Percentiles rank a stretch among this genome's conserved stretches.
Conservation (phyloP, 2,113 vertebrate species). For the Pungitius pungitius region DNA sequence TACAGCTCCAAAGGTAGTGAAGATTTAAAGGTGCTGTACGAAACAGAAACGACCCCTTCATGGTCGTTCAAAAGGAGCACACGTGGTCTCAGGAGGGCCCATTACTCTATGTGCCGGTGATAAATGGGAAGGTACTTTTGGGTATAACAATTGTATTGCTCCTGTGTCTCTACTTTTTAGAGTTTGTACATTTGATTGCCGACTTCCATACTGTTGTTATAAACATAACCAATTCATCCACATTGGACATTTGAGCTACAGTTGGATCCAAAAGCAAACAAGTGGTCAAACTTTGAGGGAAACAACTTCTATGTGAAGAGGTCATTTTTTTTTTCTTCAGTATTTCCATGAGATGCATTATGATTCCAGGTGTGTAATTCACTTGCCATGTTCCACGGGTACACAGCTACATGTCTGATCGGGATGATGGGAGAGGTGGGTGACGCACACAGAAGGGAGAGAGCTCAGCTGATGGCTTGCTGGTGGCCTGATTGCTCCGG, state of each 20-base stretch:
- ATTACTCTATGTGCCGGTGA: constrained; percentile 25
- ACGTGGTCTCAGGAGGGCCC: constrained; percentile 16
- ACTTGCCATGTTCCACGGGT: constrained; percentile 28
- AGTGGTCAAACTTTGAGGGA: not conserved
- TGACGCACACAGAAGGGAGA: constrained; percentile 48
- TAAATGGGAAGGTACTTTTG: constrained; percentile 10
- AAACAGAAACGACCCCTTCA: not conserved
- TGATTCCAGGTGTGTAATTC: constrained; percentile 51
- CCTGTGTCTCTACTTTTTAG: not conserved
- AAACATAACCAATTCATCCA: not conserved
- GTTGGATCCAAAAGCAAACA: not conserved
- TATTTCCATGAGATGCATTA: constrained; percentile 28
- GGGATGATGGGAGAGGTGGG: constrained; percentile 71
- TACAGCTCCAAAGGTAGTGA: not conserved
- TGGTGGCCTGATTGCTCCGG: constrained; percentile 82
- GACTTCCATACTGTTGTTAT: not conserved
- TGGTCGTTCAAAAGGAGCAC: constrained; percentile 9
- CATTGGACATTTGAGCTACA: not conserved
- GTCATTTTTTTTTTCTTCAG: not conserved
- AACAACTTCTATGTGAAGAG: not conserved
- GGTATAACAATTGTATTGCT: not conserved
- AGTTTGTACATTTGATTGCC: constrained; percentile 11
- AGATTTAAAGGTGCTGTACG: not conserved
- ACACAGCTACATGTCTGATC: constrained; percentile 42
- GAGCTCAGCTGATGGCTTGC: constrained; percentile 80